phyloP scores from a whole-genome alignment of 2,113 vertebrate genomes.

The Toxotes chatareus region DNA sequence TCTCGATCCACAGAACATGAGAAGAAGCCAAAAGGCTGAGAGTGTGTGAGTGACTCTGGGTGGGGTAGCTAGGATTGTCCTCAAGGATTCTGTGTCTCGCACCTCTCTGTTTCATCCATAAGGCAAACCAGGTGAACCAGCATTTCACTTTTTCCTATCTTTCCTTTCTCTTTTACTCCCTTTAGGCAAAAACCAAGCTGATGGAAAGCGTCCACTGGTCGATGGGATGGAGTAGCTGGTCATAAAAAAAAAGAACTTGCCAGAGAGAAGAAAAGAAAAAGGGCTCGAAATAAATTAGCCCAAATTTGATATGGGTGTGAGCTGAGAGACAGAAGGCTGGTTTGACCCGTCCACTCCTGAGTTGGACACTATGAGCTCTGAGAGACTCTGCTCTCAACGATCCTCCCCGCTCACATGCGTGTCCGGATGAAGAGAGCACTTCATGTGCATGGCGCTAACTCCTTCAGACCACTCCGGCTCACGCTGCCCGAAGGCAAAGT shows the following conservation, averaged over 20 bases:
- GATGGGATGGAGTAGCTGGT: not conserved
- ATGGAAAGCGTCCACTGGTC: constrained; percentile 8
- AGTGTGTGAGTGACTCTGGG: constrained; percentile 44
- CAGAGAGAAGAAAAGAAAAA: not conserved
- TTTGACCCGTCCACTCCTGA: constrained; percentile 55
- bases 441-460: constrained; percentile 78
- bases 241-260: constrained; percentile 28
- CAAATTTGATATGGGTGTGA: constrained; percentile 29
- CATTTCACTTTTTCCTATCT: constrained; percentile 22
- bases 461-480: constrained; percentile 79
- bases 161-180: not conserved
- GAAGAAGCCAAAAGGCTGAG: constrained; percentile 26
- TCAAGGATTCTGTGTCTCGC: constrained; percentile 59
- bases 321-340: constrained; percentile 47
- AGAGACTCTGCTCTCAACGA: constrained; percentile 63
- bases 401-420: constrained; percentile 69
- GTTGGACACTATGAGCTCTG: constrained; percentile 61
- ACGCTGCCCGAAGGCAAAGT: constrained; percentile 79
- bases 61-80: constrained; percentile 54
- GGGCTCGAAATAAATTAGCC: constrained; percentile 43
- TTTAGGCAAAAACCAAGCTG: constrained; percentile 25
- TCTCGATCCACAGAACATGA: constrained; percentile 33
- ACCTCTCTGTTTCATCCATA: constrained; percentile 68
- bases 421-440: constrained; percentile 70
- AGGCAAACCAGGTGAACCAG: constrained; percentile 57